Percentiles rank a stretch among this genome's conserved stretches.
Evolutionary conservation across 2,797 vertebrate genomes (phyloP).

Genomic region (Cossypha polioptera): DNA sequence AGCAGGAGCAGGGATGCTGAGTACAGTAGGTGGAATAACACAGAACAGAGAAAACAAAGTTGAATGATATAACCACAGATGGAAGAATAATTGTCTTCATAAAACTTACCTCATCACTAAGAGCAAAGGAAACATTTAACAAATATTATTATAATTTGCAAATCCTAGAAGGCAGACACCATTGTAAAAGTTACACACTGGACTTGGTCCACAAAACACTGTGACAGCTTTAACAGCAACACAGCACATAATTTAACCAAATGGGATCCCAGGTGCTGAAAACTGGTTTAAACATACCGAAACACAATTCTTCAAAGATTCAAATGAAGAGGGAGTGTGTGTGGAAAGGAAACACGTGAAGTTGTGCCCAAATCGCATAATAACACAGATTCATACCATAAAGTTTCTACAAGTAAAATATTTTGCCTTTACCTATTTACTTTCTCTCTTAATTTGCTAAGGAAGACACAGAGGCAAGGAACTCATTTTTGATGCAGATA

Average conservation of each 20-base stretch:
- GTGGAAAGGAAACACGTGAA: neutral
- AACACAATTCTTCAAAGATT: neutral
- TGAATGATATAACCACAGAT: neutral
- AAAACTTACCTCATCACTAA: neutral
- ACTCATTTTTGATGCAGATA: neutral
- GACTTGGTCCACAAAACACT: neutral
- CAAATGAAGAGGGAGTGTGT: rapidly evolving
- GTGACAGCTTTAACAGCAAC: neutral
- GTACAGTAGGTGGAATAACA: neutral
- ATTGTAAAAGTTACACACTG: neutral
- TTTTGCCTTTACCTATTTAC: neutral
- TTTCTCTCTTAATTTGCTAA: neutral
- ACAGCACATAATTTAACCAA: neutral
- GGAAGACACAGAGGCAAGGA: neutral
- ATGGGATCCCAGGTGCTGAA: neutral
- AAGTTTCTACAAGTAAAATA: neutral
- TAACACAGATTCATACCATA: neutral
- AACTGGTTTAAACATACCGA: neutral
- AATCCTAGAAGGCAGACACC: neutral
- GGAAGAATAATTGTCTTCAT: neutral
- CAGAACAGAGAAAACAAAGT: neutral
- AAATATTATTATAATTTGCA: neutral
- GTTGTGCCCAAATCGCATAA: neutral
- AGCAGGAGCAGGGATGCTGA: conserved; percentile 27
- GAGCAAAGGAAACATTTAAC: neutral